Evolutionary conservation across 92 coral and sea anemone species (phyloP), one percentile per base, ranked within the genome.

Genomic region (Epizoanthus rinbou): DNA sequence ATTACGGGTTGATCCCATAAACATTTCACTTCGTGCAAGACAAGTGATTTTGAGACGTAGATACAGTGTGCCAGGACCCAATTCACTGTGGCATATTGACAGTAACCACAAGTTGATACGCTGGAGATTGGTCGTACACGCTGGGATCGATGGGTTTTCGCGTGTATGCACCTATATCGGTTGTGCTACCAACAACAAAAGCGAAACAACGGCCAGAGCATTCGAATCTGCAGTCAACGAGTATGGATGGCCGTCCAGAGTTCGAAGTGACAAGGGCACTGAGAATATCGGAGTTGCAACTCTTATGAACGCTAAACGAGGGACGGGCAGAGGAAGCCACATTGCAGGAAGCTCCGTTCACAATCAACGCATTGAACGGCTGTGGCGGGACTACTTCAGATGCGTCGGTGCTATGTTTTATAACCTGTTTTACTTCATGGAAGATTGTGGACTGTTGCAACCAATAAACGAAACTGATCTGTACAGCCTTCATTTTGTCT

Each of bases 401-500:
- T 57, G 62, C n/a, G 62, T 57, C 3, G 62, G 62, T n/a, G 15
- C 62, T n/a, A 10, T 57, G 3, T 57, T 57, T 57, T n/a, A 57
- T 35, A 35, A 35, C 39, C 39, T 35, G 39, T 35, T 35, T 35
- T 35, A 35, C 39, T 35, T 35, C 39, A 57, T 73, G 67, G 73
- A 80, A 47, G 73, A 84, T 68, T 66, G 80, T 65, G 73, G 74
- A 37, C 43, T 84, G 83, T 74, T 68, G 60, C 18, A 75, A 68
- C 41, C 75, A 50, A 21, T 13, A 8, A 85, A 89, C 50, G 85
- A 71, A 37, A 85, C 92, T 8, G 92, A 89, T 47, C 73, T 85
- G 5, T 89, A 85, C 62, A 85, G 92, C 52, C 45, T 89, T 25
- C 89, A 89, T 50, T 85, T 64, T 79, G 88, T 73, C 3, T 88